Base-by-base conservation (phyloP, 2,888 invertebrate species). In the Dynastes hyllus region DNA sequence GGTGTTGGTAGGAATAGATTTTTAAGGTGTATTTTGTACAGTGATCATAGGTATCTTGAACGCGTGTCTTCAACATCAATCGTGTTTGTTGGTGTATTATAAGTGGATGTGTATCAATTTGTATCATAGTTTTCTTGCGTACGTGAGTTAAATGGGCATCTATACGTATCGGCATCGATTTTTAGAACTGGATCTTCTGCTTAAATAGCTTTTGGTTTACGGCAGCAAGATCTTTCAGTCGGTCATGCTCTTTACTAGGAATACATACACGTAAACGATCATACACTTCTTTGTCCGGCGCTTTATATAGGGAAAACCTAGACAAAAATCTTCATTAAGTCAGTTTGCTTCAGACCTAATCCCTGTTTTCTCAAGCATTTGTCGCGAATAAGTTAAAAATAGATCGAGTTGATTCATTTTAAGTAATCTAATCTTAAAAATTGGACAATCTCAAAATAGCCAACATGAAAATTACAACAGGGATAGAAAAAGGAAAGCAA, bases 161-260 rank as follows among this genome's bases (percentile, higher is more conserved):
- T 22, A 67, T 58, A 51, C 58, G 71, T 55, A 71, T 37, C 32
- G 66, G 22, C 22, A 22, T 22, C 22, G 76, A 76, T 79, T 79
- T 76, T 76, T 69, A 79, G 70, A 79, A 79, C 79, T 79, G 76
- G 79, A 79, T 79, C 76, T 79, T 79, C 65, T 61, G 51, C 63
- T 79, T 76, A 76, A 67, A 79, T 79, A 79, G 79, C 67, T 78
- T 73, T 79, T 79, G 66, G 73, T 77, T 77, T 79, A 77, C 77
- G 79, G 79, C 77, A 77, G 73, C 78, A 37, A 16, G 9, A 65
- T 71, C 77, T 78, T 77, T 67, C 73, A 77, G 77, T 79, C 73
- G 55, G 77, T 77, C 66, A 79, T 71, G 53, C 77, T 73, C 75
- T 75, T 79, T 77, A 71, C 63, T 32, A 37, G 63, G 71, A 73